Percentiles rank a stretch among this genome's conserved stretches.
These are phyloP conservation scores for Scaptomyza tumidula DNA, from an alignment of 2,888 invertebrate genomes.

Conservation along the genomic window DNA sequence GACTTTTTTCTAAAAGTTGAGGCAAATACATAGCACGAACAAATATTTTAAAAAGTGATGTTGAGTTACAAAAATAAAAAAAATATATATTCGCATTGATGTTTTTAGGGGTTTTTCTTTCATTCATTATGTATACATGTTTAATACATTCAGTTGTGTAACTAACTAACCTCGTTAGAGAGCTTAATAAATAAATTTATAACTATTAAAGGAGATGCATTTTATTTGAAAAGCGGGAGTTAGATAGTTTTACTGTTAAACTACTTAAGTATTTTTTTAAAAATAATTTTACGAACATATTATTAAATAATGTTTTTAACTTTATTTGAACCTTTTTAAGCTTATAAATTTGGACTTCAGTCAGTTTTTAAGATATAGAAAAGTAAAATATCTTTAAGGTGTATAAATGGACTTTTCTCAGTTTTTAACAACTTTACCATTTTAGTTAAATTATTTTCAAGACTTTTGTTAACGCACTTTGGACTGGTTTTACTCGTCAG, in stretches of 20 bases:
- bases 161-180: not conserved
- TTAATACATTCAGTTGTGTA: not conserved
- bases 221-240: no score
- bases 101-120: not conserved
- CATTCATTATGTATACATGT: no score
- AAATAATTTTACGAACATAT: not conserved
- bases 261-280: not conserved
- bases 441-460: not conserved
- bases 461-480: slow-evolving; percentile 16
- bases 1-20: slow-evolving; percentile 42
- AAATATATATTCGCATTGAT: not conserved
- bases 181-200: not conserved
- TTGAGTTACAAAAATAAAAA: not conserved
- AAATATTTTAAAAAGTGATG: not conserved
- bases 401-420: no score
- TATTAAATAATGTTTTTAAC: no score
- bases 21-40: slow-evolving; percentile 1
- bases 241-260: no score
- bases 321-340: no score
- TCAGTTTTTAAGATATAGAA: not conserved
- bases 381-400: no score
- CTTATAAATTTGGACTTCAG: not conserved
- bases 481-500: not conserved
- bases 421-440: no score
- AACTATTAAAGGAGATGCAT: not conserved